Evolutionary conservation across 2,888 invertebrate genomes (phyloP).

Genomic region (Schrankia costaestrigalis): DNA sequence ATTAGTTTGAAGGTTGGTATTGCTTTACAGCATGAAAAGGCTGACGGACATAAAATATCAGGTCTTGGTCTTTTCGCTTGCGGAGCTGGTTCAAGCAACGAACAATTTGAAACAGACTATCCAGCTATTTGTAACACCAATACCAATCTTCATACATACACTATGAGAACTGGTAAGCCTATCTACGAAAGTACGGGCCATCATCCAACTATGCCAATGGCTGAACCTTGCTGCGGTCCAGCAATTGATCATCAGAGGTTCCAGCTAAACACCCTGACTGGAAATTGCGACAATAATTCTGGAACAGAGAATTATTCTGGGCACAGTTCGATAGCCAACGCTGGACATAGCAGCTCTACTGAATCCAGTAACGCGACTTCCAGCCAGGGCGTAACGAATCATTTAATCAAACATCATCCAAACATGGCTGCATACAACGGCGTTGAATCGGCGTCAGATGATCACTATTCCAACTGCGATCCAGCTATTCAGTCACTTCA

Average conservation of each 20-base stretch:
- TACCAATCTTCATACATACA: slow-evolving; percentile 91
- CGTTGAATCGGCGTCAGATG: slow-evolving; percentile 74
- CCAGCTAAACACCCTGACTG: slow-evolving; percentile 78
- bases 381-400: slow-evolving; percentile 75
- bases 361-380: slow-evolving; percentile 77
- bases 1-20: slow-evolving; percentile 85
- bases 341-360: slow-evolving; percentile 76
- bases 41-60: slow-evolving; percentile 83
- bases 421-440: slow-evolving; percentile 70
- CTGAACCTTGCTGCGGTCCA: slow-evolving; percentile 66
- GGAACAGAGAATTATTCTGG: slow-evolving; percentile 83
- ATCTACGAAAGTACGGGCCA: slow-evolving; percentile 84
- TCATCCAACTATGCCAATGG: slow-evolving; percentile 56
- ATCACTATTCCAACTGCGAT: slow-evolving; percentile 77
- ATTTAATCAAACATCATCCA: slow-evolving; percentile 75
- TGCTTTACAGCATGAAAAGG: slow-evolving; percentile 86
- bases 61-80: slow-evolving; percentile 91
- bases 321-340: slow-evolving; percentile 80
- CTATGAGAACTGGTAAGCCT: slow-evolving; percentile 87
- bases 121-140: slow-evolving; percentile 93
- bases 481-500: slow-evolving; percentile 74
- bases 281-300: slow-evolving; percentile 81
- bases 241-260: slow-evolving; percentile 70
- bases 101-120: slow-evolving; percentile 90
- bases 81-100: slow-evolving; percentile 90